Evolutionary conservation across 53 echinoderm and acorn worm species (phyloP), one percentile per base, ranked within the genome.

Genomic region (Crossaster papposus): DNA sequence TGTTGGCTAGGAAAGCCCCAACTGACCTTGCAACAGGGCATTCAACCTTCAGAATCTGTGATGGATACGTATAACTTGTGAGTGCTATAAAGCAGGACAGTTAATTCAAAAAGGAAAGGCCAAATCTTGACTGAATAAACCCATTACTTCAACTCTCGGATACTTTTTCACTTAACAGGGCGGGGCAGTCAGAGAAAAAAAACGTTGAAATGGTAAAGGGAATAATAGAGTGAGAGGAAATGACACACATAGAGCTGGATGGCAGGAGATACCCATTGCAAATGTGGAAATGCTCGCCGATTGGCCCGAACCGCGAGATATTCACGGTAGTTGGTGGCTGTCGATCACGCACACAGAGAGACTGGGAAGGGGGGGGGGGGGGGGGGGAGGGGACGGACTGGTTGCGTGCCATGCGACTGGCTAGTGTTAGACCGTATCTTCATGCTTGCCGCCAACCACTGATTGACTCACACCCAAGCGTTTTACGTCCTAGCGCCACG

Each of bases 371-470:
- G 15, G 75, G 14, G 22, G 30, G 75, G 14, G 20, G 36, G 33
- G 10, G 31, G 53, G 14, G 54, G 28, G 14, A 79, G n/a, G 79
- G 34, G 54, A 24, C 23, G 74, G 50, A 50, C 58, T 30, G 31
- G 72, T 85, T 75, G 77, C 77, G 87, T 87, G 87, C 76, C 77
- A 87, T 54, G 51, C 76, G 77, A 31, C 77, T 26, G 58, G 87
- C 77, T 87, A 87, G 87, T 87, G 87, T 75, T 87, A 87, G 87
- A 87, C 87, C 87, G 29, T 87, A 54, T 35, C 87, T 87, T 54
- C 36, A 54, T 26, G 37, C 31, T 58, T 87, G 87, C 87, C 77
- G 87, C 77, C 87, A 58, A 58, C 77, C 87, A 34, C 31, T 4
- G 34, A 77, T 87, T 87, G 87, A 87, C 76, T 87, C 87, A 87